Evolutionary conservation across 2,797 vertebrate genomes (phyloP).

Genomic region (Sciaenops ocellatus): DNA sequence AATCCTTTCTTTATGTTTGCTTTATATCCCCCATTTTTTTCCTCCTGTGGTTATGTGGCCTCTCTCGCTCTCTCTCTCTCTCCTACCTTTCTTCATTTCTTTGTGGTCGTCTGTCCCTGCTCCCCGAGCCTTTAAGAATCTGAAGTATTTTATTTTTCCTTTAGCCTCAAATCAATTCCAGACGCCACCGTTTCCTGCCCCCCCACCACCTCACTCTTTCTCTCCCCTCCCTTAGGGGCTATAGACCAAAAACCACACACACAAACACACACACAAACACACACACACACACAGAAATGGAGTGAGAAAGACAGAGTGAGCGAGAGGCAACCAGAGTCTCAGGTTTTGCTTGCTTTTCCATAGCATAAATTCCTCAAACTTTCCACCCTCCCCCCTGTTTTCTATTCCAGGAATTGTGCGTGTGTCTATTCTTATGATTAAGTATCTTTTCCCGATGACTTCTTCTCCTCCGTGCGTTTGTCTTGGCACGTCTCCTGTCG

Average conservation of each 20-base stretch:
- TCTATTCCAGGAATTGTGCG: slow-evolving; percentile 54
- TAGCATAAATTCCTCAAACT: slow-evolving; percentile 52
- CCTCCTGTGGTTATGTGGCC: slow-evolving; percentile 14
- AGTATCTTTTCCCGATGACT: slow-evolving; percentile 3
- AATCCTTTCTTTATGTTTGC: slow-evolving; percentile 36
- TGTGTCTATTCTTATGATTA: slow-evolving; percentile 28
- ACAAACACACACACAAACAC: slow-evolving; percentile 39
- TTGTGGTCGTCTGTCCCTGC: slow-evolving; percentile 69
- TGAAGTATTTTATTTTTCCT: slow-evolving; percentile 87
- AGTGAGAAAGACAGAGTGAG: slow-evolving; percentile 38
- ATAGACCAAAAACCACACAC: slow-evolving; percentile 59
- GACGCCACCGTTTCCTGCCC: slow-evolving; percentile 84
- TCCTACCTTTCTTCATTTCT: slow-evolving; percentile 49
- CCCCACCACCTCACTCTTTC: slow-evolving; percentile 25
- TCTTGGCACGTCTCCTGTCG: slow-evolving; percentile 37
- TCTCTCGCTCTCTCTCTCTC: slow-evolving; percentile 9
- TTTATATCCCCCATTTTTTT: slow-evolving; percentile 5
- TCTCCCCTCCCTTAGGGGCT: slow-evolving; percentile 58
- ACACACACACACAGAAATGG: slow-evolving; percentile 32
- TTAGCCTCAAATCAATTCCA: slow-evolving; percentile 87
- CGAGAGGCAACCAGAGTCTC: slow-evolving; percentile 29
- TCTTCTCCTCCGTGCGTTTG: neutral
- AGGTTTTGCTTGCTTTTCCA: slow-evolving; percentile 60
- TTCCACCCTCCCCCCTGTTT: slow-evolving; percentile 14
- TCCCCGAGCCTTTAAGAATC: slow-evolving; percentile 82